A percentile compares a stretch with the other conserved stretches of the same genome.
Conservation (phyloP, 2,888 invertebrate genomes). For the Sesamia inferens region DNA sequence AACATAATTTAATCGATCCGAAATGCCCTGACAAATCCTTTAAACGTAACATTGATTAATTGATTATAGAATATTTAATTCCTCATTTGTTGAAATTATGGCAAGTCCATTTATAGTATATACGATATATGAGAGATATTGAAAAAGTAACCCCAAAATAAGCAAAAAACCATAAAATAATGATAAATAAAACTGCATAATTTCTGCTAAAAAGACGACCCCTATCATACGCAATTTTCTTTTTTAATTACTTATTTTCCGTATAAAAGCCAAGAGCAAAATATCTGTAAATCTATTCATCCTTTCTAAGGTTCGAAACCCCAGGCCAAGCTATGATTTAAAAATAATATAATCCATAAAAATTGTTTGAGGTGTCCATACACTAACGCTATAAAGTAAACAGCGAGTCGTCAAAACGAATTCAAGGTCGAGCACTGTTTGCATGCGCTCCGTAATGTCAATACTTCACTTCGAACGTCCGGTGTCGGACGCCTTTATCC, state of each 20-base stretch:
- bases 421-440: constrained; percentile 32
- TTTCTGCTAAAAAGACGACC: not conserved
- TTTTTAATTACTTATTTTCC: not conserved
- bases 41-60: constrained; percentile 1
- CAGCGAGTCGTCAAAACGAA: not conserved
- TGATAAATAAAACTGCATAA: not conserved
- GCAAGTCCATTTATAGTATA: not conserved
- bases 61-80: not conserved
- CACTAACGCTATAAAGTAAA: constrained; percentile 5
- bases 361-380: too few species aligned
- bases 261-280: not conserved
- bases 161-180: not conserved
- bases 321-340: too few species aligned
- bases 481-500: constrained; percentile 26
- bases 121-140: too few species aligned
- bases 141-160: not conserved
- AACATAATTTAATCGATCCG: constrained; percentile 4
- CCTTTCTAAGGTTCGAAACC: too few species aligned
- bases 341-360: too few species aligned
- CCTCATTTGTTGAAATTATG: too few species aligned
- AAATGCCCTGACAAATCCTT: not conserved
- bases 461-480: constrained; percentile 47
- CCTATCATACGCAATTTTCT: not conserved
- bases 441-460: constrained; percentile 33
- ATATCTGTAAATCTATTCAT: too few species aligned